These are phyloP conservation scores for Oikopleura dioica DNA, from an alignment of 23 tunicate genomes.

Conservation along the genomic window DNA sequence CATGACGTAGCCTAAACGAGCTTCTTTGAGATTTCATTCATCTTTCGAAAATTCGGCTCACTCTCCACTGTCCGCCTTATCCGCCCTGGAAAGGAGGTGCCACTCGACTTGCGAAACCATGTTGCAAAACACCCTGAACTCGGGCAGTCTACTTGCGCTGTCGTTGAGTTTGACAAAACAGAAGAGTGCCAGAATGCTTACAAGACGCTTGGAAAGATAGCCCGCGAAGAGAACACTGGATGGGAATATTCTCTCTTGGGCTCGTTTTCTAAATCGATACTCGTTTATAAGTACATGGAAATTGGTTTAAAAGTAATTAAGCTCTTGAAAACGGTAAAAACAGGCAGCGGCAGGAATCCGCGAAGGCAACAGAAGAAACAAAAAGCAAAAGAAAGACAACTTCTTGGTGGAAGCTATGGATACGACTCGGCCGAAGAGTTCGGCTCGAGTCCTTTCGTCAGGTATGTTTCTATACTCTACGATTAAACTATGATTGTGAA, in stretches of 20 bases:
- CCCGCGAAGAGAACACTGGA: slow-evolving; percentile 45
- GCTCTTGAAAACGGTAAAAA: too few species aligned
- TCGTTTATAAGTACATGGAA: too few species aligned
- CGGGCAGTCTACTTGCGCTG: slow-evolving; percentile 51
- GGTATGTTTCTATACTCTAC: background rate
- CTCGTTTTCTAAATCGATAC: too few species aligned
- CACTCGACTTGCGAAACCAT: slow-evolving; percentile 68
- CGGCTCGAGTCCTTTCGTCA: background rate
- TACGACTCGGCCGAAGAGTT: slow-evolving; percentile 11
- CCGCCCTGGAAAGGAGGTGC: slow-evolving; percentile 47
- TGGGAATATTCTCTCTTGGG: slow-evolving; percentile 71
- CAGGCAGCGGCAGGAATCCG: slow-evolving; percentile 7
- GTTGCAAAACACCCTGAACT: slow-evolving; percentile 85
- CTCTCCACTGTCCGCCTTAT: slow-evolving; percentile 71
- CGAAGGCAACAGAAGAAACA: background rate
- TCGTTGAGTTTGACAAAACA: slow-evolving; percentile 68
- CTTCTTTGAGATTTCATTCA: slow-evolving; percentile 38
- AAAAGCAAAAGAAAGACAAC: slow-evolving; percentile 4
- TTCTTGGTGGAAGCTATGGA: background rate
- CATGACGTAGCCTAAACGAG: background rate
- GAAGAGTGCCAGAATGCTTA: slow-evolving; percentile 68
- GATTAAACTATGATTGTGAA: slow-evolving; percentile 9
- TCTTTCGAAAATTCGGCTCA: slow-evolving; percentile 43
- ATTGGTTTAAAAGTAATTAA: too few species aligned
- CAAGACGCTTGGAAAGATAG: slow-evolving; percentile 48